Conservation (phyloP, 2,888 invertebrate genomes). For the Crocallis elinguaria region DNA sequence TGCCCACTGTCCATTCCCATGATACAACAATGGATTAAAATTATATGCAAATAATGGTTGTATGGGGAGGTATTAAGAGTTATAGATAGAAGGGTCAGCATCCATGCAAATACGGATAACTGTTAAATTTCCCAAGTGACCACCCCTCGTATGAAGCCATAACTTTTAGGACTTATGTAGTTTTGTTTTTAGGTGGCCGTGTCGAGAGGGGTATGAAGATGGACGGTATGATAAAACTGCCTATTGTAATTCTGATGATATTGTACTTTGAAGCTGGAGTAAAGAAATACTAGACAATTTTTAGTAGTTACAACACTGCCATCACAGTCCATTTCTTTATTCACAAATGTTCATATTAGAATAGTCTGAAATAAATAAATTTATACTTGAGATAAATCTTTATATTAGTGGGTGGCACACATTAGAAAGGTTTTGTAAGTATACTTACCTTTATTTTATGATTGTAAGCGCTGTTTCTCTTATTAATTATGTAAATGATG, state of each 20-base stretch:
- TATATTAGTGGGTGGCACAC: no score
- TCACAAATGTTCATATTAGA: no score
- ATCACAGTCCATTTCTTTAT: no score
- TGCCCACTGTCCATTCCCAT: conserved; percentile 66
- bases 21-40: conserved; percentile 74
- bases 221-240: conserved; percentile 2
- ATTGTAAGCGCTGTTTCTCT: no score
- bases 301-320: no score
- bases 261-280: background rate
- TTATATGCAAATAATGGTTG: conserved; percentile 80
- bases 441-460: no score
- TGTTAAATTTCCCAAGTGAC: conserved; percentile 77
- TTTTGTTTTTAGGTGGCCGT: conserved; percentile 35
- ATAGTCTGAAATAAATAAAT: no score
- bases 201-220: conserved; percentile 17
- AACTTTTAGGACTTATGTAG: conserved; percentile 47
- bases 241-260: conserved; percentile 14
- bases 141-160: conserved; percentile 63
- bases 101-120: conserved; percentile 66
- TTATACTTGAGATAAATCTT: no score
- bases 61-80: conserved; percentile 64
- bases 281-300: background rate
- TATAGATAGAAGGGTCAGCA: conserved; percentile 66
- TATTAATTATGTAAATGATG: no score
- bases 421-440: no score